A percentile compares a stretch with the other conserved stretches of the same genome.
These are phyloP conservation scores for Strigamia transsilvanica DNA, from an alignment of 2,888 invertebrate species.

Conservation along the genomic window DNA sequence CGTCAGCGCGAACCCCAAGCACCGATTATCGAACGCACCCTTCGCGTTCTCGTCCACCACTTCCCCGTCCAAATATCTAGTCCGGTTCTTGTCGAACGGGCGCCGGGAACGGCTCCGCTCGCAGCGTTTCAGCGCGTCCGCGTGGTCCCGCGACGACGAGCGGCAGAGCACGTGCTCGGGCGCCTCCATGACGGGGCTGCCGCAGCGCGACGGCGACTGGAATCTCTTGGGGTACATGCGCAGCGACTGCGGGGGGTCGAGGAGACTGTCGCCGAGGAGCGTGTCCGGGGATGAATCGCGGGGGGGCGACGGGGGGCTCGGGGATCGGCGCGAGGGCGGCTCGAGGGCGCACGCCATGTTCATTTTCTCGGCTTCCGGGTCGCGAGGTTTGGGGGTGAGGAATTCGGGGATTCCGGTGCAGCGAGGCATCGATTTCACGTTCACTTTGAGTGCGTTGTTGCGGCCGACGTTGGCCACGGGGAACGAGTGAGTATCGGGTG, in stretches of 20 bases:
- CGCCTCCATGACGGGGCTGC: constrained; percentile 61
- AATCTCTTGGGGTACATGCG: constrained; percentile 61
- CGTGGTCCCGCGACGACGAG: constrained; percentile 55
- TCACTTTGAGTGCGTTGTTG: constrained; percentile 71
- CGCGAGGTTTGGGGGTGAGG: constrained; percentile 62
- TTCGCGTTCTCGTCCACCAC: neutral
- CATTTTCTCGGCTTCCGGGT: constrained; percentile 26
- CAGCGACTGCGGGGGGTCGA: constrained; percentile 63
- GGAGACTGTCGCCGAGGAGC: constrained; percentile 63
- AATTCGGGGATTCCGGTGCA: constrained; percentile 74
- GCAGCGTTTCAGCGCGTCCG: neutral
- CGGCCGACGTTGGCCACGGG: constrained; percentile 75
- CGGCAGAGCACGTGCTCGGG: constrained; percentile 62
- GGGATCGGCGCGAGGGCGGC: neutral
- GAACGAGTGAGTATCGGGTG: constrained; percentile 75
- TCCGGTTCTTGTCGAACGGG: constrained; percentile 26
- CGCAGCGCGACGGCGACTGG: constrained; percentile 62
- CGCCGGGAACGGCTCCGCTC: constrained; percentile 36
- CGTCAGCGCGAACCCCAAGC: constrained; percentile 46
- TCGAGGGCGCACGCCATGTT: constrained; percentile 41
- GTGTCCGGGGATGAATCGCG: constrained; percentile 48
- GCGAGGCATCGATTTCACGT: constrained; percentile 73
- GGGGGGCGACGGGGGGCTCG: neutral
- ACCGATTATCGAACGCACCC: neutral
- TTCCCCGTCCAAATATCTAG: neutral